phyloP scores from a whole-genome alignment of 2,113 vertebrate species.

The Chaetorhynchus papuensis region DNA sequence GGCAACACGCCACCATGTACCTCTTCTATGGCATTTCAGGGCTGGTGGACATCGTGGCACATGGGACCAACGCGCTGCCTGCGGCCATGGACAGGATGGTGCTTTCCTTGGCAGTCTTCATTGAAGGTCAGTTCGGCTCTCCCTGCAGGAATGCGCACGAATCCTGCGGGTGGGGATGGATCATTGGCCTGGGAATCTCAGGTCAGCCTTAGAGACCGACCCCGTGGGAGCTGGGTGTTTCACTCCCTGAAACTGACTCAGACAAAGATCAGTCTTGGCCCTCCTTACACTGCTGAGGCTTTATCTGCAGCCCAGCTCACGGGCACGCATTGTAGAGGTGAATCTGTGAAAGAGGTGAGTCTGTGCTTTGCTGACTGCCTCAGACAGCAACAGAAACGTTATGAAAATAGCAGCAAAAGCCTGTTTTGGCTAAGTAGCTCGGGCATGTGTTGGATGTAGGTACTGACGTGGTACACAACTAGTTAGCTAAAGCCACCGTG shows the following conservation, averaged over 20 bases:
- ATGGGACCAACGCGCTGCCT: conserved; percentile 76
- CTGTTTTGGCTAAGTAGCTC: neutral
- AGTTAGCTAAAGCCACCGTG: neutral
- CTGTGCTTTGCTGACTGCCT: neutral
- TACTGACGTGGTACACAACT: neutral
- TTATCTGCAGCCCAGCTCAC: neutral
- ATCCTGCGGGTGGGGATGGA: neutral
- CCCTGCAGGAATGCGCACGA: neutral
- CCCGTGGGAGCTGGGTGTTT: neutral
- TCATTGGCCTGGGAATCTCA: neutral
- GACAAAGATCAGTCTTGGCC: neutral
- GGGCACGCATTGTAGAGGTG: fast-evolving
- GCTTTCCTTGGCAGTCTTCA: conserved; percentile 86
- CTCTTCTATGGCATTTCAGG: conserved; percentile 87
- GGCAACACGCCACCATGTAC: conserved; percentile 97
- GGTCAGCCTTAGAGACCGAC: neutral
- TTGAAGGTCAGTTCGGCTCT: conserved; percentile 78
- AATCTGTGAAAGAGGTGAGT: neutral
- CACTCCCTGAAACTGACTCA: neutral
- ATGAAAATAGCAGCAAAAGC: neutral
- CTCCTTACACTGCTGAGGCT: neutral
- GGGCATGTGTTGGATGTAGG: neutral
- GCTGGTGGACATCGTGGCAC: conserved; percentile 76
- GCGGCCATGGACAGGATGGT: conserved; percentile 82
- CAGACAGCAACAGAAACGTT: neutral